Evolutionary conservation across 2,797 vertebrate genomes (phyloP), one percentile per base, ranked within the genome.

Genomic region (Rhinichthys osculus): DNA sequence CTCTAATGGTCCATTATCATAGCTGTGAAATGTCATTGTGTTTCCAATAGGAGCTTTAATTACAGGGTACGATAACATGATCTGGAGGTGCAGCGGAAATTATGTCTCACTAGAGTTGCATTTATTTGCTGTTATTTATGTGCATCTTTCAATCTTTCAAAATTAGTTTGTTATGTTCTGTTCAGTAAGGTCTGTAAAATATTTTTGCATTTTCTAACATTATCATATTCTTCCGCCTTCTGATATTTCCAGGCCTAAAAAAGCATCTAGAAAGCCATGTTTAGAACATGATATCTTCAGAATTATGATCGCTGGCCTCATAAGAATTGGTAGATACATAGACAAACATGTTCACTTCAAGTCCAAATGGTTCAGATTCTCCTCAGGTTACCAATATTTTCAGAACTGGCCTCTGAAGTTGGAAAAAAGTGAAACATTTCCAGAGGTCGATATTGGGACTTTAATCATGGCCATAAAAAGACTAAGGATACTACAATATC

Each of bases 1-100:
- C 27, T 47, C 71, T 69, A 54, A 78, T 62, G 66, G 40, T 40
- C 62, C 57, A 27, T 62, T 67, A 76, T 86, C 38, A 59, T 85
- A 70, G 52, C 38, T 70, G 21, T 44, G 27, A 69, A 38, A 73
- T 79, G 74, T 52, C 59, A 67, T 23, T 67, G 72, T 27, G 30
- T 59, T 57, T 13, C 19, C 52, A 30, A 69, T 64, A 79, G 59
- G 30, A 76, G 59, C 33, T 50, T 50, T 44, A 73, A 87, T 74
- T 64, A 83, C 52, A 54, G 59, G 40, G 42, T 57, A 50, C 16
- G 50, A 76, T 30, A 81, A 62, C 35, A 73, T 50, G 57, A 64
- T 27, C 64, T 66, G 76, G 38, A 67, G 27, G 76, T 59, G 7
- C 23, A n/a, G 76, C 9, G 7, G 4, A 81, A 80, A 81, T 47